These are phyloP conservation scores for Petrocephalus schoutedeni DNA, from an alignment of 2,797 vertebrate species.

Conservation along the genomic window DNA sequence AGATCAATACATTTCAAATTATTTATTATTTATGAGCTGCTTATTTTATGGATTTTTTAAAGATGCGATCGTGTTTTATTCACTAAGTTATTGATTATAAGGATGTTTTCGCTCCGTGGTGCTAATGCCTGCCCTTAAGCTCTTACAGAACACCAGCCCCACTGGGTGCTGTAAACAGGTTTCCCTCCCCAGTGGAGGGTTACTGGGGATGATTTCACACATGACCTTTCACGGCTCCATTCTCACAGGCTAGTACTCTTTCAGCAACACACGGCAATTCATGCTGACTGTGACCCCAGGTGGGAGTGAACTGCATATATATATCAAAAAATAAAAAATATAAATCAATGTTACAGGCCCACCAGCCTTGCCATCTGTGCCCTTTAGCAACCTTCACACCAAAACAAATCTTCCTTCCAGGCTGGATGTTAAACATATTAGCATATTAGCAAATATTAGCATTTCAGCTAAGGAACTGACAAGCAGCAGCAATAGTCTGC, in stretches of 20 bases:
- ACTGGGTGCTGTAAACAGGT: not conserved
- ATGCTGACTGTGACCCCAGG: not conserved
- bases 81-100: not conserved
- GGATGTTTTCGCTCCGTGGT: not conserved
- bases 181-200: not conserved
- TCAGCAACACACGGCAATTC: not conserved
- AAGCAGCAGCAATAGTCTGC: not conserved
- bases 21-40: not conserved
- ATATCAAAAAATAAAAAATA: not conserved
- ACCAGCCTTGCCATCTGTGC: not conserved
- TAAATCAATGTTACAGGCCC: not conserved
- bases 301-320: not conserved
- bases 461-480: not conserved
- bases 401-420: not conserved
- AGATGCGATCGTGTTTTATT: not conserved
- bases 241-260: not conserved
- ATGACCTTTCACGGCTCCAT: conserved; percentile 5
- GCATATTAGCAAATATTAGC: not conserved
- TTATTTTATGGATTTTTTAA: not conserved
- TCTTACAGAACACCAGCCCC: not conserved
- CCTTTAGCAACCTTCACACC: not conserved
- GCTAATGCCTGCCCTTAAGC: not conserved
- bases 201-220: not conserved
- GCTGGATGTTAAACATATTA: not conserved
- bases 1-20: not conserved